Conservation (phyloP, 92 coral and sea anemone species). For the Heliopora coerulea region DNA sequence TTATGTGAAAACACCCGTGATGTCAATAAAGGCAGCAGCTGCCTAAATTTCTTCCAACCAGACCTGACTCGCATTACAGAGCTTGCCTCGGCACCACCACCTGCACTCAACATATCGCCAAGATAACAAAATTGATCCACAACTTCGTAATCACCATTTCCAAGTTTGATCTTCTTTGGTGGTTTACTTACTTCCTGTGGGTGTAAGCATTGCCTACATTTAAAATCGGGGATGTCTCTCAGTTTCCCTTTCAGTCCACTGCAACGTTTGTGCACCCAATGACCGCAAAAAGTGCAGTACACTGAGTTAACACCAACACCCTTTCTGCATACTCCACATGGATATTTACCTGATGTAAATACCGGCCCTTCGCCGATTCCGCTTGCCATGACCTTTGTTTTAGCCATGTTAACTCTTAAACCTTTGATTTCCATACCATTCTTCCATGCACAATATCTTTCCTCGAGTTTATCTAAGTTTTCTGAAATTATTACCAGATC, state of each 20-base stretch:
- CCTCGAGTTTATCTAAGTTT: constrained; percentile 22
- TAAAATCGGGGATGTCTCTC: too few relatives aligned
- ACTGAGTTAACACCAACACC: constrained; percentile 29
- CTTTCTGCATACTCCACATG: constrained; percentile 44
- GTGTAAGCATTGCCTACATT: too few relatives aligned
- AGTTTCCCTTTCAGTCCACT: neutral
- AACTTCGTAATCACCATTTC: constrained; percentile 10
- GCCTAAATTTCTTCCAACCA: too few relatives aligned
- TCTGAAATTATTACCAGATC: constrained; percentile 24
- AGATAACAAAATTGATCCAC: constrained; percentile 22
- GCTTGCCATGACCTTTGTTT: constrained; percentile 20
- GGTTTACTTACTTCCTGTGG: neutral
- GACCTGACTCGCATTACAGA: too few relatives aligned
- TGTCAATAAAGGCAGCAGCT: too few relatives aligned
- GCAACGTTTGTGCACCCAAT: constrained; percentile 17
- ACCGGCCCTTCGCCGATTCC: constrained; percentile 7
- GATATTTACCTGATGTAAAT: constrained; percentile 13
- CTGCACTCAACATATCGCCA: constrained; percentile 19
- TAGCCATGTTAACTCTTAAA: constrained; percentile 31
- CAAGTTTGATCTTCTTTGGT: neutral
- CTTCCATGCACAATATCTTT: constrained; percentile 3
- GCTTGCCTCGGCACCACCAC: constrained; percentile 25
- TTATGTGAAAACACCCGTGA: too few relatives aligned
- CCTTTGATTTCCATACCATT: constrained; percentile 30
- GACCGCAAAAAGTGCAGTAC: neutral